These are phyloP conservation scores for Artemia sinica DNA, from an alignment of 2,888 invertebrate species.

Conservation along the genomic window DNA sequence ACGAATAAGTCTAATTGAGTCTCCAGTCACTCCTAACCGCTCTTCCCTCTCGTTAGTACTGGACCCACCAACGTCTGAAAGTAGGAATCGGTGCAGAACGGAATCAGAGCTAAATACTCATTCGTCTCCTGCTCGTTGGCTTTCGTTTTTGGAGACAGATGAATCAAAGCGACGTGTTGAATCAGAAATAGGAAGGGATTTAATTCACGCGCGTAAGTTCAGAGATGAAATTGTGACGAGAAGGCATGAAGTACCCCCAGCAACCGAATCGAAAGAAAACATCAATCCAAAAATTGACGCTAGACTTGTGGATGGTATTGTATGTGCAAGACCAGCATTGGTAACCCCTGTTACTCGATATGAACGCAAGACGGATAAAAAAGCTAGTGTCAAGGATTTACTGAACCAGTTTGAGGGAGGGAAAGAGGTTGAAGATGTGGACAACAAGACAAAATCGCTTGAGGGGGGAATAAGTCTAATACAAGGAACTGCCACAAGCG, in stretches of 20 bases:
- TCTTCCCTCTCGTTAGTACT: neutral
- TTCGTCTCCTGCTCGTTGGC: constrained; percentile 9
- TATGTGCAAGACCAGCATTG: neutral
- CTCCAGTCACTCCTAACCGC: neutral
- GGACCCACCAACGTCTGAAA: neutral
- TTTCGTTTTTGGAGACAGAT: constrained; percentile 20
- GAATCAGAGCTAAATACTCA: neutral
- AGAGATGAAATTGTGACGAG: constrained; percentile 32
- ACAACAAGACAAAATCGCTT: neutral
- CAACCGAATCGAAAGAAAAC: constrained; percentile 22
- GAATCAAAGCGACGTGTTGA: constrained; percentile 33
- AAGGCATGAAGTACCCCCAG: constrained; percentile 24
- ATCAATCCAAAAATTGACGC: neutral
- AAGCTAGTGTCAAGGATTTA: constrained; percentile 27
- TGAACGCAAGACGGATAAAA: constrained; percentile 18
- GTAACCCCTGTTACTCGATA: neutral
- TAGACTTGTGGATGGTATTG: neutral
- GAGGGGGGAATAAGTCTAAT: constrained; percentile 9
- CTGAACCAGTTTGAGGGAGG: constrained; percentile 26
- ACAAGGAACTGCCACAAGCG: neutral
- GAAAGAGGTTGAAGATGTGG: constrained; percentile 12
- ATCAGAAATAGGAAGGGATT: constrained; percentile 36
- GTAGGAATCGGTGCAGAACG: constrained; percentile 10
- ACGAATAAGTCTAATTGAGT: neutral
- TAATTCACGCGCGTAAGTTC: constrained; percentile 35